A percentile compares a stretch with the other conserved stretches of the same genome.
These are phyloP conservation scores for Drosophila atripex DNA, from an alignment of 2,888 invertebrate species.

Conservation along the genomic window DNA sequence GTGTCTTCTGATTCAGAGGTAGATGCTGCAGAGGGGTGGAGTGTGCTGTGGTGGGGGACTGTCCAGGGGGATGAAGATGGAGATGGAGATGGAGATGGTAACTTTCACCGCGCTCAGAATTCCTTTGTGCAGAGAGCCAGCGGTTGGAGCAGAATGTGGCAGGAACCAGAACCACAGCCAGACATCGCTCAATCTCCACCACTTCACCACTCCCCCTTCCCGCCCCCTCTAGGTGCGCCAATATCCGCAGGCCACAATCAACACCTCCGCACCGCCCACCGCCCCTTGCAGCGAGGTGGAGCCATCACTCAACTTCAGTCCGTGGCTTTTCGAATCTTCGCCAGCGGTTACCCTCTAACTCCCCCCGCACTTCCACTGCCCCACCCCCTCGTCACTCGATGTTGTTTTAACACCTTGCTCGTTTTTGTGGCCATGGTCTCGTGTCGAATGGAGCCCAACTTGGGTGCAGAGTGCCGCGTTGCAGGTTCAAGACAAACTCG, in stretches of 20 bases:
- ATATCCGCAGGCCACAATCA: constrained; percentile 68
- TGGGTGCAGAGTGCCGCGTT: constrained; percentile 19
- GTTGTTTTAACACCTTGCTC: constrained; percentile 67
- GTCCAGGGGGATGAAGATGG: constrained; percentile 55
- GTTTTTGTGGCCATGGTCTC: constrained; percentile 41
- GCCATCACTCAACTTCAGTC: constrained; percentile 65
- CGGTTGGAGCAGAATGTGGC: constrained; percentile 14
- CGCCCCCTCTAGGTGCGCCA: constrained; percentile 32
- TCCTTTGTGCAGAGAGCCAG: constrained; percentile 53
- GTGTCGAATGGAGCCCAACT: constrained; percentile 57
- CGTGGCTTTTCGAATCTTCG: constrained; percentile 59
- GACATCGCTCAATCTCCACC: constrained; percentile 68
- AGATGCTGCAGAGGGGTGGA: constrained; percentile 5
- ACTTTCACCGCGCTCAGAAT: constrained; percentile 73
- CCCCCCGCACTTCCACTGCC: neutral
- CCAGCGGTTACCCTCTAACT: constrained; percentile 1
- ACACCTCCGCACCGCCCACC: constrained; percentile 66
- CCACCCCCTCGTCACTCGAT: constrained; percentile 7
- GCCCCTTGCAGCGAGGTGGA: constrained; percentile 46
- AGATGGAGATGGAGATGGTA: constrained; percentile 68
- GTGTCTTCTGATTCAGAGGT: constrained; percentile 47
- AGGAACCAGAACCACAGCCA: constrained; percentile 42
- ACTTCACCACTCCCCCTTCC: constrained; percentile 9
- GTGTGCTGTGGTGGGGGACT: constrained; percentile 11
- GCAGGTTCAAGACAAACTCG: constrained; percentile 14